Percentiles rank a stretch among this genome's conserved stretches.
phyloP scores from a whole-genome alignment of 2,113 vertebrate genomes.

The Datnioides undecimradiatus region DNA sequence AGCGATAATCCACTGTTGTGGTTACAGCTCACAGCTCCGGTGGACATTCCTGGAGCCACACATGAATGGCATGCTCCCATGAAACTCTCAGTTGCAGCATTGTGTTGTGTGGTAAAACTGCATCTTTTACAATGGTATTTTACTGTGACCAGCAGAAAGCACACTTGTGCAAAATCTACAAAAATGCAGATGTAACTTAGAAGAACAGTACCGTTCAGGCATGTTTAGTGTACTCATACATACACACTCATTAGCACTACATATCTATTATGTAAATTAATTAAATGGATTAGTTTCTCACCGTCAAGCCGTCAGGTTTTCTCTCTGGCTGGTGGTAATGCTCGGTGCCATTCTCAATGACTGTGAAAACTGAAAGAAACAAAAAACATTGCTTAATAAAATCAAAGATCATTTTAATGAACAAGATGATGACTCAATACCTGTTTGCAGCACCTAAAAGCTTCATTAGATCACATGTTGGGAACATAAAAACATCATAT shows the following conservation, averaged over 20 bases:
- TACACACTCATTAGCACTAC: not conserved
- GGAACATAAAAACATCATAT: not conserved
- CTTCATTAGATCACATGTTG: not conserved
- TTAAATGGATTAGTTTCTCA: constrained; percentile 67
- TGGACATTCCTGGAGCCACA: no score
- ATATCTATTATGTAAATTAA: not conserved
- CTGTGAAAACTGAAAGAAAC: constrained; percentile 89
- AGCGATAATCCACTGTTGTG: no score
- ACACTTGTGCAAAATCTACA: no score
- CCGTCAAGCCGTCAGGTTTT: constrained; percentile 82
- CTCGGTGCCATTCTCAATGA: constrained; percentile 91
- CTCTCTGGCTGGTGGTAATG: constrained; percentile 85
- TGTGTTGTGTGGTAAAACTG: no score
- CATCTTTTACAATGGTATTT: no score
- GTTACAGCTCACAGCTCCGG: no score
- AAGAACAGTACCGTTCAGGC: not conserved
- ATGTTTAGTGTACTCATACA: not conserved
- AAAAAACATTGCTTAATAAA: not conserved
- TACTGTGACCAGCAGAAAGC: no score
- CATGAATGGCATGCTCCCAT: no score
- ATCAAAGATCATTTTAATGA: not conserved
- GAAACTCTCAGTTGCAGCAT: no score
- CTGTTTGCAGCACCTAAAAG: not conserved
- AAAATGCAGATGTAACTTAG: not conserved
- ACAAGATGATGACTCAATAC: not conserved